Conservation (phyloP, 2,113 vertebrate species). For the Chaetodon trifascialis region DNA sequence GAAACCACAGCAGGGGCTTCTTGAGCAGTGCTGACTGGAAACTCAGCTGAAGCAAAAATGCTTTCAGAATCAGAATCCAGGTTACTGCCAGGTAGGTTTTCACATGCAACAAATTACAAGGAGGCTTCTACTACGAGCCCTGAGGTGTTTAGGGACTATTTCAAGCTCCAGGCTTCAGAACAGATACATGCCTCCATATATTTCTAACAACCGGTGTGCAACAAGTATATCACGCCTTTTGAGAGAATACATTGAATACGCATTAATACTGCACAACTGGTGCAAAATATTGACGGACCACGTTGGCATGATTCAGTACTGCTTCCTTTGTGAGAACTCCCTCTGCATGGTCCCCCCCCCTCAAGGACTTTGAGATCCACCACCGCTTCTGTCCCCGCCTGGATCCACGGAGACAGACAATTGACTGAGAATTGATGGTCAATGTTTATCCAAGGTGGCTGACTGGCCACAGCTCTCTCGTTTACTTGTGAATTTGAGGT, state of each 20-base stretch:
- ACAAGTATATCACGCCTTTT: constrained; percentile 29
- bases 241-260: background rate
- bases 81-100: background rate
- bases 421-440: constrained; percentile 86
- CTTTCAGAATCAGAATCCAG: background rate
- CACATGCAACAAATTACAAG: background rate
- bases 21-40: constrained; percentile 13
- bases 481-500: constrained; percentile 96
- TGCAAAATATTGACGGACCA: background rate
- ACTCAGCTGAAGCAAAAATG: constrained; percentile 16
- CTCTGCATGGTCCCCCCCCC: background rate
- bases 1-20: constrained; percentile 5
- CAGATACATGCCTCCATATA: background rate
- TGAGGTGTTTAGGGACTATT: constrained; percentile 28
- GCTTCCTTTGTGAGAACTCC: background rate
- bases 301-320: background rate
- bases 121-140: constrained; percentile 18
- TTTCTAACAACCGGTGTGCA: constrained; percentile 4
- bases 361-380: constrained; percentile 47
- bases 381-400: constrained; percentile 8
- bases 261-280: background rate
- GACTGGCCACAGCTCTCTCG: constrained; percentile 87
- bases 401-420: constrained; percentile 82
- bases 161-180: constrained; percentile 21
- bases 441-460: constrained; percentile 90